Base-by-base conservation (phyloP, 2,888 invertebrate species). In the Antheraea assamensis region DNA sequence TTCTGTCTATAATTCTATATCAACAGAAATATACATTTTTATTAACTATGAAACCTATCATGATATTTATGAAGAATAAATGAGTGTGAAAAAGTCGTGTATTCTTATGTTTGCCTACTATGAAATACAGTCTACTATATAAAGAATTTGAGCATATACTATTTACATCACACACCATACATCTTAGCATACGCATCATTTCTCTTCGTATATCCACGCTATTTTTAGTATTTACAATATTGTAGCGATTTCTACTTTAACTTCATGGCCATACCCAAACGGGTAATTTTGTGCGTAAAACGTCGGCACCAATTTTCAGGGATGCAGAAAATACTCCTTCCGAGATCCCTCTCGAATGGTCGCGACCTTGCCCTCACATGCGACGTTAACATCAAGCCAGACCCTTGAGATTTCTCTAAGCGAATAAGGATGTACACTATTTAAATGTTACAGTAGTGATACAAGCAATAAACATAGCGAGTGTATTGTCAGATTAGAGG, bases 301-400 rank as follows among this genome's bases (percentile, higher is more conserved):
- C 76, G 78, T 76, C 78, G 77, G 78, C 80, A 80, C 80, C 81
- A 83, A 81, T 83, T 83, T 80, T 77, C 78, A 78, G 76, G 77
- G 78, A 79, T 76, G 79, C 81, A 76, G 76, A 82, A 13, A n/a
- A 79, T 79, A 81, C 81, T 81, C 78, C 73, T 74, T 68, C 78
- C 76, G 74, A 73, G 77, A 75, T 76, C 76, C 77, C 80, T 79
- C 79, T 76, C 75, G 31, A 76, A 74, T 73, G 76, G 49, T 61
- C 72, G 73, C 72, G 49, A 78, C 85, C 84, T 81, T 85, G 84
- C 80, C 81, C 82, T 80, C 80, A 80, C 80, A 66, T 71, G 61
- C 73, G 72, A 70, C 73, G 71, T 66, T 71, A 71, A 71, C 74
- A 52, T 47, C 71, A 52, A 68, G n/a, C 52, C 55, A 52, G 73